A percentile compares a stretch with the other conserved stretches of the same genome.
These are phyloP conservation scores for Nasua narica DNA, from an alignment of 2,797 vertebrate species.

Conservation along the genomic window DNA sequence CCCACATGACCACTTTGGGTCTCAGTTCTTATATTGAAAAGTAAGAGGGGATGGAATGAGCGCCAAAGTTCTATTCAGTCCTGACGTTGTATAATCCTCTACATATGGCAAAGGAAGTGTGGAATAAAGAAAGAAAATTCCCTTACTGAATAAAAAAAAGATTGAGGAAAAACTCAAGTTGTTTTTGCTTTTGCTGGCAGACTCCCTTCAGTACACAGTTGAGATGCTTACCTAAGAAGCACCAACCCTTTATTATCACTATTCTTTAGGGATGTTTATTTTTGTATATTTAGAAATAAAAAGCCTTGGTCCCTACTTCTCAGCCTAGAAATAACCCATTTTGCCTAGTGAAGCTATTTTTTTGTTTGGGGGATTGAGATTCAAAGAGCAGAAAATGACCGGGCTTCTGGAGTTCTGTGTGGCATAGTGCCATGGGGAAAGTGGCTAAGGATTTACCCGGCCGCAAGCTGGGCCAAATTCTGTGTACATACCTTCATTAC, in stretches of 20 bases:
- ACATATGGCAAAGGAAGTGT: not conserved
- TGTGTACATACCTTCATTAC: not conserved
- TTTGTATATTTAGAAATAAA: constrained; percentile 39
- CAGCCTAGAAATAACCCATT: constrained; percentile 14
- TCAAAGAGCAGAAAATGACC: not conserved
- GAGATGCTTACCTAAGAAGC: not conserved
- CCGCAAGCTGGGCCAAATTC: not conserved
- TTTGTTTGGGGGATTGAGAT: not conserved
- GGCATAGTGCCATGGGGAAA: not conserved
- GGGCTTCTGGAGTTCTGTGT: not conserved
- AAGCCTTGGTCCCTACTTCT: not conserved
- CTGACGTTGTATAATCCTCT: not conserved
- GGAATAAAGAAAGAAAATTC: not conserved
- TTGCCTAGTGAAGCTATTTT: not conserved
- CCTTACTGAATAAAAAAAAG: not conserved
- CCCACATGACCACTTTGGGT: not conserved
- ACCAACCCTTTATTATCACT: not conserved
- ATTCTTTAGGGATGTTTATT: not conserved
- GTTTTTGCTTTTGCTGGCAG: not conserved
- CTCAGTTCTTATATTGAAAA: not conserved
- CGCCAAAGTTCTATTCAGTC: not conserved
- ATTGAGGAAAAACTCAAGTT: not conserved
- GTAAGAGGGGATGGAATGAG: not conserved
- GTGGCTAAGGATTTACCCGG: not conserved
- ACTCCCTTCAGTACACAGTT: not conserved